phyloP scores from a whole-genome alignment of 2,113 vertebrate species.

The Oostethus manadensis region DNA sequence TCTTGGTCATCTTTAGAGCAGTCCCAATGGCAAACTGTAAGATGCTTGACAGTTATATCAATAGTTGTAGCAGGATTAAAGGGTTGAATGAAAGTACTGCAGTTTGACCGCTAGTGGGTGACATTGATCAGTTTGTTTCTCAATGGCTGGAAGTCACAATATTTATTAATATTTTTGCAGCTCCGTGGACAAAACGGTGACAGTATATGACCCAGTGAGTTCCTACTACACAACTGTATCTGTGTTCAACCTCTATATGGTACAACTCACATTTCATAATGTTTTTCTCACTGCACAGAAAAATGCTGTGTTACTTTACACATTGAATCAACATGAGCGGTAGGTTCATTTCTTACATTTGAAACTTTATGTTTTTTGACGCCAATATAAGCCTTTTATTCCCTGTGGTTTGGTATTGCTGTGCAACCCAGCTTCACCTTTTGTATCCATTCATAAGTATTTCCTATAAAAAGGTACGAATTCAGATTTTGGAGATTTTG shows the following conservation, averaged over 20 bases:
- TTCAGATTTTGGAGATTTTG: too few relatives aligned
- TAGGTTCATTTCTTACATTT: constrained; percentile 38
- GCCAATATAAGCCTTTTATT: too few relatives aligned
- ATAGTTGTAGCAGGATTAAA: too few relatives aligned
- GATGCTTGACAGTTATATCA: too few relatives aligned
- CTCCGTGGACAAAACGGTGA: constrained; percentile 91
- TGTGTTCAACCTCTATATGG: neutral
- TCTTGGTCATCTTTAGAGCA: neutral
- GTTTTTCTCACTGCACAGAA: constrained; percentile 63
- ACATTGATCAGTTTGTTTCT: constrained; percentile 21
- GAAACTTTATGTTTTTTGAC: too few relatives aligned
- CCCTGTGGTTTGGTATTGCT: too few relatives aligned
- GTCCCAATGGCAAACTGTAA: neutral
- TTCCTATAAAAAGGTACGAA: too few relatives aligned
- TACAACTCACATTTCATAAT: neutral
- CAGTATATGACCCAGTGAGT: constrained; percentile 88
- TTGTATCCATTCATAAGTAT: too few relatives aligned
- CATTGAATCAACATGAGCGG: constrained; percentile 85
- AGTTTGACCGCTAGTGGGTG: constrained; percentile 40
- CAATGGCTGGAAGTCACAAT: neutral
- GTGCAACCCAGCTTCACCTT: too few relatives aligned
- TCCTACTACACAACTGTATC: neutral
- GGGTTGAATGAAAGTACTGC: neutral
- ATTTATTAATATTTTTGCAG: constrained; percentile 58
- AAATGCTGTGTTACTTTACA: constrained; percentile 78